Base-by-base conservation (phyloP, 1,140 invertebrate genomes). In the Drosophila melanica region DNA sequence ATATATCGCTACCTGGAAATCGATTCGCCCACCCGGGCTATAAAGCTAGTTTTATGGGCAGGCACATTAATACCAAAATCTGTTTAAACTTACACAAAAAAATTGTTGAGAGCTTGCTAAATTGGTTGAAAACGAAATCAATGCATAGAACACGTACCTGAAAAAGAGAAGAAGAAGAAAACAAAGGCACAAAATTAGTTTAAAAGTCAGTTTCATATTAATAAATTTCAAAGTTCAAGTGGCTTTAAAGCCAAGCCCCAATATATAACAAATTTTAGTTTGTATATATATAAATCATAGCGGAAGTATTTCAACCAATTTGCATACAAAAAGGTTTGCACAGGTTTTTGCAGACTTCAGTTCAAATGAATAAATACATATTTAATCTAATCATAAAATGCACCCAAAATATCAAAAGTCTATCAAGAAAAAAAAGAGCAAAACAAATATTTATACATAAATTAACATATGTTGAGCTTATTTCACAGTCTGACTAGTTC, bases 71-170 rank as follows among this genome's bases (percentile, higher is more conserved):
- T 50, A 54, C 37, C 47, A 30, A 71, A 71, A 66, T 58, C 14
- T 72, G 54, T 59, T 72, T 59, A 53, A 59, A 67, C 69, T 72
- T 67, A 72, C 63, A 67, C 54, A 35, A 57, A 51, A 23, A 59
- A 51, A 8, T 39, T 37, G 37, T 14, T 57, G 60, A 48, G n/a
- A 54, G 37, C 37, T 37, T 30, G 47, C 47, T 51, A 41, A 59
- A 37, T 67, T 27, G 33, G 14, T n/a, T 48, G 33, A 33, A 14
- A 67, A 67, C 12, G 16, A 45, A 65, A 66, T 72, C 48, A 60
- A 67, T 44, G 37, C 48, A 45, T 47, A 48, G 44, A 72, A 68
- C 55, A 73, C 70, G 48, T 73, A 73, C 70, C 70, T 73, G 70
- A 11, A 8, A 20, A 68, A 68, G 23, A 35, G 27, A 39, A 72